These are phyloP conservation scores for Belonocnema kinseyi DNA, from an alignment of 1,140 invertebrate genomes.

Conservation along the genomic window DNA sequence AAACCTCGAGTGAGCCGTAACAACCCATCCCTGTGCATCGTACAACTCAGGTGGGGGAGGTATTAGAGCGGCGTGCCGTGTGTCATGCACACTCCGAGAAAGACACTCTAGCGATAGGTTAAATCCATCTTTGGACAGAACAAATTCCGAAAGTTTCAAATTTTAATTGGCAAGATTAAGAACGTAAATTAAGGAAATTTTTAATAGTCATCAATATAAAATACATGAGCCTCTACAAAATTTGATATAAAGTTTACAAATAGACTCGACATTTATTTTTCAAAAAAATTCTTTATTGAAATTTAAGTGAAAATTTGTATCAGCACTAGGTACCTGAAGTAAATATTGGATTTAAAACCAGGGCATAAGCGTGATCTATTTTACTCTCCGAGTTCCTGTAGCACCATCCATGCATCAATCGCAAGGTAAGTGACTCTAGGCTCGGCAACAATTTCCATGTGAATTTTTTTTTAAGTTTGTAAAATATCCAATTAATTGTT, in stretches of 20 bases:
- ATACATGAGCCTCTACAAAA: too few species aligned
- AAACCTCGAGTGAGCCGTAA: too few species aligned
- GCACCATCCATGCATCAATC: constrained; percentile 2
- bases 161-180: too few species aligned
- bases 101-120: too few species aligned
- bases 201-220: too few species aligned
- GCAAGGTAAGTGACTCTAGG: constrained; percentile 25
- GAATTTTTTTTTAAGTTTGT: too few species aligned
- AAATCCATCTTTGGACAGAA: too few species aligned
- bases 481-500: not conserved
- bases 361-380: constrained; percentile 21
- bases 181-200: too few species aligned
- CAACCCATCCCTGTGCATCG: not conserved
- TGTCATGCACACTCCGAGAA: not conserved
- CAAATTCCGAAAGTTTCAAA: too few species aligned
- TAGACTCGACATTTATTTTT: not conserved
- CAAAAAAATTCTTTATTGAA: not conserved
- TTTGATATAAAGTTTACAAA: too few species aligned
- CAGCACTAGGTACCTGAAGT: constrained; percentile 18
- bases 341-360: constrained; percentile 12
- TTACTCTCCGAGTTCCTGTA: constrained; percentile 28
- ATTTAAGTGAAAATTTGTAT: not conserved
- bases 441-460: not conserved
- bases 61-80: constrained; percentile 36
- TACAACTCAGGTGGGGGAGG: constrained; percentile 35